phyloP scores from a whole-genome alignment of 2,797 vertebrate species.

The Gambusia yucatana region DNA sequence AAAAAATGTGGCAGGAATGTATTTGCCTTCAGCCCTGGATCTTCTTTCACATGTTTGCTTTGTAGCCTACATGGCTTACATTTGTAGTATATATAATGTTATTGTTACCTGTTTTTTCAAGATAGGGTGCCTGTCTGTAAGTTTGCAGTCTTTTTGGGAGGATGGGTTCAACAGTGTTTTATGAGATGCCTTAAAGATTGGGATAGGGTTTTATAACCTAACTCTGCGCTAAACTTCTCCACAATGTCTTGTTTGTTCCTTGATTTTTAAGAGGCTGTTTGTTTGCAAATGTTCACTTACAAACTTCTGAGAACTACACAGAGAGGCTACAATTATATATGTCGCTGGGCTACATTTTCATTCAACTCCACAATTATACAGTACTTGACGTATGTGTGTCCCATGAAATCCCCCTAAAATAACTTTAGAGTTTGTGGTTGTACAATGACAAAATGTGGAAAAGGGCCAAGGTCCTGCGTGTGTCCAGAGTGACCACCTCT shows the following conservation, averaged over 20 bases:
- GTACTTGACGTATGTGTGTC: background rate
- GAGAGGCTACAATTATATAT: background rate
- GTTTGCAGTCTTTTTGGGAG: background rate
- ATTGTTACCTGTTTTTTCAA: no score
- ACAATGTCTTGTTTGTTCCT: background rate
- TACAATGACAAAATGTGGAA: background rate
- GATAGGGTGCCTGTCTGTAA: background rate
- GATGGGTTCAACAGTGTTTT: background rate
- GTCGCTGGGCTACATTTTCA: background rate
- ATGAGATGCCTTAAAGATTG: background rate
- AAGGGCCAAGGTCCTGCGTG: background rate
- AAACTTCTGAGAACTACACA: background rate
- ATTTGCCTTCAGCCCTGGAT: background rate
- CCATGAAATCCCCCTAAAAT: background rate
- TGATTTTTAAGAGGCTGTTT: background rate
- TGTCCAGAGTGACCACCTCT: constrained; percentile 78
- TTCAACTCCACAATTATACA: background rate
- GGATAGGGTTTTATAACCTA: background rate
- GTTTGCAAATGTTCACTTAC: background rate
- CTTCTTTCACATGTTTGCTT: background rate
- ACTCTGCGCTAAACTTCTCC: background rate
- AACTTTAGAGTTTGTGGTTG: background rate
- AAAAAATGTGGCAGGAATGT: background rate
- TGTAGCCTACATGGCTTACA: background rate
- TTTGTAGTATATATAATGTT: background rate